Conservation (phyloP, 2,888 invertebrate genomes). For the Mythimna vitellina region DNA sequence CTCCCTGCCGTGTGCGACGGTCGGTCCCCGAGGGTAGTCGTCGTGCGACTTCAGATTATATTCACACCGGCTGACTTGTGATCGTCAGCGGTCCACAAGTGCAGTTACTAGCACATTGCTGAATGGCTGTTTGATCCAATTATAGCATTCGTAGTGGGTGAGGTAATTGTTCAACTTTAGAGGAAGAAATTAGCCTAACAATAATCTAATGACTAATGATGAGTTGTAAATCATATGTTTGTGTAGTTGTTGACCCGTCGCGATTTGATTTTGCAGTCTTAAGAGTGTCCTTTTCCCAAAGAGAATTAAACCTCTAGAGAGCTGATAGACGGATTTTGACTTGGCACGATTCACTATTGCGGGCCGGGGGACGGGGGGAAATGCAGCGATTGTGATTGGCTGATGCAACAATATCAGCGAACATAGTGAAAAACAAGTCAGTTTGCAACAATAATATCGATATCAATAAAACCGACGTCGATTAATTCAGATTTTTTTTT, state of each 20-base stretch:
- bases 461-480: too few species aligned
- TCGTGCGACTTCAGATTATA: conserved; percentile 55
- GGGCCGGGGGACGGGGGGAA: too few species aligned
- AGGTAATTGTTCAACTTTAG: not conserved
- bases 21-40: conserved; percentile 38
- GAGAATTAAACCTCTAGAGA: too few species aligned
- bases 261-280: not conserved
- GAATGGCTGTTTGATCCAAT: conserved; percentile 10
- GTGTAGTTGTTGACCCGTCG: not conserved
- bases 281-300: too few species aligned
- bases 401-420: too few species aligned
- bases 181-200: not conserved
- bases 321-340: too few species aligned
- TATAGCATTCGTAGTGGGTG: conserved; percentile 6
- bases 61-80: conserved; percentile 51
- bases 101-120: conserved; percentile 1
- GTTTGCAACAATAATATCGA: too few species aligned
- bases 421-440: too few species aligned
- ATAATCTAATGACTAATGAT: not conserved
- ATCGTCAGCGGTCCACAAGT: conserved; percentile 46
- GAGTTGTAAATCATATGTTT: not conserved
- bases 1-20: rapidly evolving
- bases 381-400: too few species aligned
- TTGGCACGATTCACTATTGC: too few species aligned
- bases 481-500: too few species aligned